A percentile compares a stretch with the other conserved stretches of the same genome.
These are phyloP conservation scores for Dilophus febrilis DNA, from an alignment of 2,888 invertebrate genomes.

Conservation along the genomic window DNA sequence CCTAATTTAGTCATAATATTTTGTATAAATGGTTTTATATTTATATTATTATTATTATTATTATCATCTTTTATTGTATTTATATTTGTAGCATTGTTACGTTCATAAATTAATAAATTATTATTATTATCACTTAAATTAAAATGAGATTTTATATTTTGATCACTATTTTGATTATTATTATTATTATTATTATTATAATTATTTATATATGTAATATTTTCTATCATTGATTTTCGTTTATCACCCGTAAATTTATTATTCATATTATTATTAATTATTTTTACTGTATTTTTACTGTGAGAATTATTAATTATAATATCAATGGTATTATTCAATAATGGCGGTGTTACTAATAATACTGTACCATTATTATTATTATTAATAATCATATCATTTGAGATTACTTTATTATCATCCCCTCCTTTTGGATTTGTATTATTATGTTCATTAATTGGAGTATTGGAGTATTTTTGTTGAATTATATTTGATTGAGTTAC, in stretches of 20 bases:
- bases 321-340: no score
- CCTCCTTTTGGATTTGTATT: neutral
- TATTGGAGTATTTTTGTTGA: neutral
- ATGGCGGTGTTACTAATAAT: no score
- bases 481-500: neutral
- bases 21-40: conserved; percentile 5
- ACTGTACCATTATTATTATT: neutral
- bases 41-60: conserved; percentile 3
- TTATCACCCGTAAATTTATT: no score
- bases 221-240: no score
- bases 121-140: neutral
- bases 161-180: no score
- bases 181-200: neutral
- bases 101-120: neutral
- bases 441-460: no score
- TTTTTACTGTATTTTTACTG: no score
- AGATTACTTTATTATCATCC: neutral
- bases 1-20: conserved; percentile 11
- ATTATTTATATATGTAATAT: no score
- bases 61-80: neutral
- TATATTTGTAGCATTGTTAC: neutral
- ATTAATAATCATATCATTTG: neutral
- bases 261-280: no score
- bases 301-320: neutral
- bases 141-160: neutral